phyloP scores from a whole-genome alignment of 2,113 vertebrate species.

The Herpailurus yagouaroundi region DNA sequence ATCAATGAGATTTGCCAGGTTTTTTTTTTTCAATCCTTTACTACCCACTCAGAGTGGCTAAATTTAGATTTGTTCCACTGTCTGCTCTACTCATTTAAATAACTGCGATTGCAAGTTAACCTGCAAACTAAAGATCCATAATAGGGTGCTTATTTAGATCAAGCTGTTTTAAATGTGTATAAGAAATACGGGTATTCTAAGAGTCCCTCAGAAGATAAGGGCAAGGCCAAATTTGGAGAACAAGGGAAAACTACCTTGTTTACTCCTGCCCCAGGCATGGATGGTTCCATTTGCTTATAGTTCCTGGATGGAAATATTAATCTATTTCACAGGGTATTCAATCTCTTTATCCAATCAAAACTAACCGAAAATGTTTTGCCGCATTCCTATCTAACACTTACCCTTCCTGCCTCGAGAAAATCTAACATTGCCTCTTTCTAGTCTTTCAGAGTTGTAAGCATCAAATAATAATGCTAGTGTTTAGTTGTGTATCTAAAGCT shows the following conservation, averaged over 20 bases:
- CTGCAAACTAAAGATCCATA: neutral
- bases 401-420: neutral
- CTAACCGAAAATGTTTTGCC: neutral
- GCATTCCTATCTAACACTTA: neutral
- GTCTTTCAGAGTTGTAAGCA: neutral
- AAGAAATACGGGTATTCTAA: neutral
- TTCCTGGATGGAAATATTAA: neutral
- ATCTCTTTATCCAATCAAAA: neutral
- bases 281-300: neutral
- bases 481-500: neutral
- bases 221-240: neutral
- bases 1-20: neutral
- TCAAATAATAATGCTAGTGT: neutral
- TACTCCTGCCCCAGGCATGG: neutral
- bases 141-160: neutral
- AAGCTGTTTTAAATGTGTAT: neutral
- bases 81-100: slow-evolving; percentile 18
- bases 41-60: slow-evolving; percentile 3
- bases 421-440: neutral
- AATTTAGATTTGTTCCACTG: slow-evolving; percentile 45
- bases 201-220: neutral
- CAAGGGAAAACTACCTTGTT: neutral
- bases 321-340: neutral
- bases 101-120: neutral
- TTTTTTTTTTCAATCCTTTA: neutral